Conservation (phyloP, 2,797 vertebrate species). For the Austrolebias charrua region DNA sequence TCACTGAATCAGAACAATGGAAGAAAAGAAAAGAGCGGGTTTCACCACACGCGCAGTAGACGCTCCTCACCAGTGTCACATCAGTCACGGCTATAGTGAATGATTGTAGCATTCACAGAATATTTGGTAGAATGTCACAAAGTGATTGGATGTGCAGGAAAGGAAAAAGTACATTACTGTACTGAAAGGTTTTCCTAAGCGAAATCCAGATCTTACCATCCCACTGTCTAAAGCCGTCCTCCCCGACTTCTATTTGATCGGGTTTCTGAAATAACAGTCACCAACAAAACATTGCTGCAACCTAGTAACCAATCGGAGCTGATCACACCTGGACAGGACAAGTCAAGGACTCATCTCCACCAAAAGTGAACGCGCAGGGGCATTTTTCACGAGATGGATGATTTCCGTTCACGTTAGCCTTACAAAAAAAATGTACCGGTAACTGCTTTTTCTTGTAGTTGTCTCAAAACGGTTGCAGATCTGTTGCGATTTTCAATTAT, state of each 20-base stretch:
- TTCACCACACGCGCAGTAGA: slow-evolving; percentile 53
- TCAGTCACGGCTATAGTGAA: slow-evolving; percentile 59
- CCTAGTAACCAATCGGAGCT: slow-evolving; percentile 78
- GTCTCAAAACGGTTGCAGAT: background rate
- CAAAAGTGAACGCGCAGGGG: slow-evolving; percentile 56
- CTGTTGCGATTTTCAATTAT: background rate
- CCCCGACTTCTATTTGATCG: slow-evolving; percentile 98
- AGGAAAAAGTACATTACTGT: slow-evolving; percentile 82
- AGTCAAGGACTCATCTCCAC: slow-evolving; percentile 77
- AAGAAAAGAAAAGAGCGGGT: slow-evolving; percentile 32
- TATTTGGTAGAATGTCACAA: slow-evolving; percentile 46
- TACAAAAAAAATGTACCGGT: slow-evolving; percentile 6
- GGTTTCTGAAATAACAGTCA: slow-evolving; percentile 98
- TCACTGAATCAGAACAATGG: slow-evolving; percentile 76
- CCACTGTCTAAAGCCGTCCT: slow-evolving; percentile 99
- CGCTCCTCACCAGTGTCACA: slow-evolving; percentile 49
- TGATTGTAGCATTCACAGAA: slow-evolving; percentile 62
- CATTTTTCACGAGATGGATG: background rate
- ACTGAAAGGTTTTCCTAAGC: slow-evolving; percentile 85
- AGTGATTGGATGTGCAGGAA: slow-evolving; percentile 74
- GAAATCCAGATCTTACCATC: slow-evolving; percentile 95
- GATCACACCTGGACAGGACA: slow-evolving; percentile 84
- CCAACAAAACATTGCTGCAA: slow-evolving; percentile 92
- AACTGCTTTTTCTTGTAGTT: background rate
- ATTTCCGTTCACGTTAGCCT: background rate